A percentile compares a stretch with the other conserved stretches of the same genome.
Conservation (phyloP, 2,888 invertebrate species). For the Brachypalpus laphriformis region DNA sequence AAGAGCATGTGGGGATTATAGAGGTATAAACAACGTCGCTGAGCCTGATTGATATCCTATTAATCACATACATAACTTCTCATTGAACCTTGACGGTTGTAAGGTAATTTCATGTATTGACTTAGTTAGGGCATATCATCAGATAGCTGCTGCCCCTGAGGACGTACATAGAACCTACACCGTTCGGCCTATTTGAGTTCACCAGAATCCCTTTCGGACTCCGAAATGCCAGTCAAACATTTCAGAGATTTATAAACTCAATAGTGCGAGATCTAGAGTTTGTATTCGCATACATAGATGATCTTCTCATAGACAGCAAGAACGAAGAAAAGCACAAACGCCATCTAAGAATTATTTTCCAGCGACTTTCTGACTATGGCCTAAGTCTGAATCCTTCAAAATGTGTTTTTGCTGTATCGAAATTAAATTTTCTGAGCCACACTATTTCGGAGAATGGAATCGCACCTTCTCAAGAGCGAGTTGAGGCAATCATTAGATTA, state of each 20-base stretch:
- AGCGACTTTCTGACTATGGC: background rate
- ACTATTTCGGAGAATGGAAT: background rate
- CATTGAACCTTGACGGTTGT: background rate
- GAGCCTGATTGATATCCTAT: background rate
- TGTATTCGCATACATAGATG: background rate
- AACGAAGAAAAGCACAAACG: background rate
- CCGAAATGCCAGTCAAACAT: background rate
- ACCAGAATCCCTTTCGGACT: background rate
- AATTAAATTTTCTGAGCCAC: background rate
- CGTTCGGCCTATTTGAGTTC: background rate
- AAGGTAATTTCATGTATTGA: background rate
- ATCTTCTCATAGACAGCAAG: background rate
- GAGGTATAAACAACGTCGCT: too few species aligned
- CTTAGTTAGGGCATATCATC: background rate
- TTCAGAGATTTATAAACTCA: background rate
- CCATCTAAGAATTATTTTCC: background rate
- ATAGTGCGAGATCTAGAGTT: background rate
- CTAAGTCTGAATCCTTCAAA: background rate
- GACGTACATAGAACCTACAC: background rate
- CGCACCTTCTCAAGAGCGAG: background rate
- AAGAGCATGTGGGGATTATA: too few species aligned
- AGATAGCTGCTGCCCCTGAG: background rate
- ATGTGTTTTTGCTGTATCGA: background rate
- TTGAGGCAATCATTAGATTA: background rate
- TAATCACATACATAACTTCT: background rate